Conservation (phyloP, 1,140 invertebrate species). For the Tenebrio molitor region DNA sequence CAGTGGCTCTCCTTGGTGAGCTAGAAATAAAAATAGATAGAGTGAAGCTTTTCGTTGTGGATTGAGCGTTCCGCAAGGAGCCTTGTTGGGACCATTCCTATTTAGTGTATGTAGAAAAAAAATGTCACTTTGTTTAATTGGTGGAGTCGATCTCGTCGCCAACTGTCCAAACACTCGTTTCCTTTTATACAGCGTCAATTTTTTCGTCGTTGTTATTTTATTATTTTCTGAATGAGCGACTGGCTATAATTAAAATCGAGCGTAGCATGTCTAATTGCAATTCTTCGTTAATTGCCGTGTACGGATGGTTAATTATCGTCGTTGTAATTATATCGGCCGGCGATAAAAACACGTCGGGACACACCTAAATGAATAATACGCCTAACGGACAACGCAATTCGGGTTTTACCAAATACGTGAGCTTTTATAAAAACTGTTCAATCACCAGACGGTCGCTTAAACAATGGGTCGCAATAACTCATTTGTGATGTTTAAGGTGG, state of each 20-base stretch:
- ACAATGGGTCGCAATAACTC: conserved; percentile 26
- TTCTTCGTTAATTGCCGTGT: background rate
- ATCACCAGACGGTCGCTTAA: conserved; percentile 19
- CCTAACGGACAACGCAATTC: conserved; percentile 22
- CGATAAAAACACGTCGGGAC: conserved; percentile 10
- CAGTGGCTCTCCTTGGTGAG: no score
- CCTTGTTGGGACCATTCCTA: no score
- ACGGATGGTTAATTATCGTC: conserved; percentile 12
- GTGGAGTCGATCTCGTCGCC: no score
- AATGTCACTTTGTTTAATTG: no score
- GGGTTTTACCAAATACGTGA: conserved; percentile 31
- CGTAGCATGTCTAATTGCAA: conserved; percentile 13
- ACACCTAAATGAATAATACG: conserved; percentile 25
- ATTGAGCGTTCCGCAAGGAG: no score
- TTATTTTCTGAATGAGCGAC: background rate
- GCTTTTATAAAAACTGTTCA: conserved; percentile 19
- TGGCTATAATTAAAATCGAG: background rate
- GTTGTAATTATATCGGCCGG: conserved; percentile 12
- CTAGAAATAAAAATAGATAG: no score
- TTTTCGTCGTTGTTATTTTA: background rate
- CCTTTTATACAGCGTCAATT: no score
- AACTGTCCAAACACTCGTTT: no score
- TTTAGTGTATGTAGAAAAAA: no score
- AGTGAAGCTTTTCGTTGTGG: no score
- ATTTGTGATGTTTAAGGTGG: conserved; percentile 31